A percentile compares a stretch with the other conserved stretches of the same genome.
phyloP scores from a whole-genome alignment of 2,888 invertebrate genomes.

The Andrena marginata region DNA sequence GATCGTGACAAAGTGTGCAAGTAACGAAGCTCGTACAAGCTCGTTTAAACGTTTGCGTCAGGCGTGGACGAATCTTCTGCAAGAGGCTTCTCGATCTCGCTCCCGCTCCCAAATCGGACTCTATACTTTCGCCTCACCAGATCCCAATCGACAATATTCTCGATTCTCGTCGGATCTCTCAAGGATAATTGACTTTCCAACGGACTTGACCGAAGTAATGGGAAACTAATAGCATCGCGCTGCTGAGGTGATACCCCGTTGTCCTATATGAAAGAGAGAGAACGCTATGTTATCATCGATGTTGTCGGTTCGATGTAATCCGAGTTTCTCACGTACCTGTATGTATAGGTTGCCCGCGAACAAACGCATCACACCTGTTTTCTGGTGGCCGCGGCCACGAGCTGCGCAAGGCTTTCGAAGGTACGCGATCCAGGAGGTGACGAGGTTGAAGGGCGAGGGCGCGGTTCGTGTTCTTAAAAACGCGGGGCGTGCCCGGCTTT shows the following conservation, averaged over 20 bases:
- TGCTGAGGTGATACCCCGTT: constrained; percentile 80
- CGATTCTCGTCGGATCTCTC: constrained; percentile 80
- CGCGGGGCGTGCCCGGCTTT: constrained; percentile 4
- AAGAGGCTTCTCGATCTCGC: constrained; percentile 77
- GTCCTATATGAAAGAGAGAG: constrained; percentile 71
- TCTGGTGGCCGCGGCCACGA: constrained; percentile 80
- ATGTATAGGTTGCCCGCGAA: constrained; percentile 51
- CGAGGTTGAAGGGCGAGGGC: constrained; percentile 90
- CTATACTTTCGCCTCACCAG: constrained; percentile 85
- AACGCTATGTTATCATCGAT: not conserved
- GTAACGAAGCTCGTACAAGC: constrained; percentile 1
- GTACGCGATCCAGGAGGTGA: constrained; percentile 87
- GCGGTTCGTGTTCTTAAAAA: constrained; percentile 87
- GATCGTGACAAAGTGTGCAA: not conserved
- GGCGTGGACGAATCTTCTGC: constrained; percentile 40
- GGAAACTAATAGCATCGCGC: constrained; percentile 72
- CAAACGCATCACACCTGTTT: constrained; percentile 72
- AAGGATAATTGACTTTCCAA: constrained; percentile 82
- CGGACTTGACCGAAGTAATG: constrained; percentile 78
- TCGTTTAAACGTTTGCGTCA: constrained; percentile 24
- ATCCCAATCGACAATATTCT: constrained; percentile 86
- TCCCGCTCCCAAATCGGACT: constrained; percentile 80
- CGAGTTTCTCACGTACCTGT: constrained; percentile 31
- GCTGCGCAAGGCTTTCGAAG: constrained; percentile 84
- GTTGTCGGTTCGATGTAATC: not conserved